Conservation (phyloP, 2,113 vertebrate species). For the Osmerus eperlanus region DNA sequence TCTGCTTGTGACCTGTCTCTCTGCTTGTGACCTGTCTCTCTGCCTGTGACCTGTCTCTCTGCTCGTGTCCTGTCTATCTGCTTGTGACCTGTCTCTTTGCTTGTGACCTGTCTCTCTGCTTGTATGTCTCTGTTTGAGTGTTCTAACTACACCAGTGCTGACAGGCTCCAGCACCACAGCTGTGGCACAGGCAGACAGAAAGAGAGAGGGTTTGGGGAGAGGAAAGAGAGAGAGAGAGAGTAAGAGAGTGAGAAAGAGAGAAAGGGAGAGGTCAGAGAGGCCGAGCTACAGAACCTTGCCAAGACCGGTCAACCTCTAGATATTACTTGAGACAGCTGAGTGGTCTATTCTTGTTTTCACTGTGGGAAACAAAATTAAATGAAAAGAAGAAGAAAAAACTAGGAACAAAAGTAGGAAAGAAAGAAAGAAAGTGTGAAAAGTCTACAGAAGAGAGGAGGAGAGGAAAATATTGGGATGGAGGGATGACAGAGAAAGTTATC, state of each 20-base stretch:
- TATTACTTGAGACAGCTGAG: constrained; percentile 21
- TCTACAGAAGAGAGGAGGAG: neutral
- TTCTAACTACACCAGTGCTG: too few species aligned
- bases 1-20: too few species aligned
- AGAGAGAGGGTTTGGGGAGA: neutral
- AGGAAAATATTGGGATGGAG: constrained; percentile 19
- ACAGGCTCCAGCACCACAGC: too few species aligned
- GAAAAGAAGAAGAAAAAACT: constrained; percentile 7
- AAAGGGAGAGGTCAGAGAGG: constrained; percentile 18
- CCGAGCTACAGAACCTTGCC: neutral
- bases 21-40: too few species aligned
- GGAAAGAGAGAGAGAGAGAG: neutral
- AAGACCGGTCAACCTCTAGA: constrained; percentile 13
- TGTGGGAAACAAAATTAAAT: constrained; percentile 20
- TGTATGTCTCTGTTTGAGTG: too few species aligned
- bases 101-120: too few species aligned
- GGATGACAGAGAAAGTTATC: neutral
- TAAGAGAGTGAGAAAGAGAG: neutral
- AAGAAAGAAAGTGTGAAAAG: neutral
- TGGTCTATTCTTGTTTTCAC: constrained; percentile 36
- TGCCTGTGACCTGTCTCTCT: too few species aligned
- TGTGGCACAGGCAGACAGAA: neutral
- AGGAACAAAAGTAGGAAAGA: neutral
- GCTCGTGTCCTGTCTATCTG: too few species aligned
- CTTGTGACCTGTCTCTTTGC: too few species aligned